Evolutionary conservation across 2,888 invertebrate species (phyloP), one percentile per base, ranked within the genome.

Genomic region (Helleia helle): DNA sequence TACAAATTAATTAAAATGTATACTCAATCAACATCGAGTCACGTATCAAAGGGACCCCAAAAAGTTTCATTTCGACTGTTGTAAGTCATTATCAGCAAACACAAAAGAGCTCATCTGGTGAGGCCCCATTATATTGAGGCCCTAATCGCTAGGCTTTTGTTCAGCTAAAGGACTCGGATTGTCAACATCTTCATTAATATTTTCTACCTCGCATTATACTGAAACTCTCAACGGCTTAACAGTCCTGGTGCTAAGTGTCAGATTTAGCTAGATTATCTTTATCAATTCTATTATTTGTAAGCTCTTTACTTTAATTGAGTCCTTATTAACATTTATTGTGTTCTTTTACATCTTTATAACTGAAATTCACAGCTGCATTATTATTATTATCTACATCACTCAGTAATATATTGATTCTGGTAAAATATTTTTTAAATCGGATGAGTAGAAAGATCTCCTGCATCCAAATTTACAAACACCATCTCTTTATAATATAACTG

Each of bases 181-280:
- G 71, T 73, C 63, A 66, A 72, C 74, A 72, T 71, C 71, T 71
- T 71, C 72, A 71, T 74, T 76, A 73, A 74, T 72, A 71, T 68
- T 68, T 65, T 59, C 61, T 52, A 43, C 46, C 51, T 47, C 42
- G 43, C 36, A 47, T 51, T 49, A 50, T 47, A 43, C 46, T 47
- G 47, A 49, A 49, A 45, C 46, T 43, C 47, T 47, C 51, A 51
- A 54, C 44, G 45, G 50, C 52, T 57, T 57, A 55, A 56, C 52
- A 29, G 49, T 49, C 44, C 48, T 52, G 41, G 40, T 38, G 44
- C 42, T 43, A 45, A 40, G 41, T 44, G 44, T 49, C 46, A 48
- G 43, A 46, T 52, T 49, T 45, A 41, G 41, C 29, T 38, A 38
- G 37, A 25, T 37, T 43, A 34, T 38, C 25, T 43, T 39, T 30